phyloP scores from a whole-genome alignment of 2,797 vertebrate genomes.

The Salmo trutta region DNA sequence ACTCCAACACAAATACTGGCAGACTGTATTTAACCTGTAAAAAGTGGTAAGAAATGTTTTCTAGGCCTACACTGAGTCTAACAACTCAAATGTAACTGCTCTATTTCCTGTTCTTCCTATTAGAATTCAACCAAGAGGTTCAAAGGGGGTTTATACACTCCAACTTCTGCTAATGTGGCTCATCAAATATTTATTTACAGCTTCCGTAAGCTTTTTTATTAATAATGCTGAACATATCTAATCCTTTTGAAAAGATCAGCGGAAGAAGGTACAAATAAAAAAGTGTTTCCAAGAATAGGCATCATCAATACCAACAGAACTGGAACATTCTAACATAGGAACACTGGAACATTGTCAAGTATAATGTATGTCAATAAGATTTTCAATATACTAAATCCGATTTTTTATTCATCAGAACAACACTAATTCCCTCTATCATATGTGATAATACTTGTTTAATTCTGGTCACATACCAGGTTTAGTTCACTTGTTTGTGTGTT shows the following conservation, averaged over 20 bases:
- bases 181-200: conserved; percentile 37
- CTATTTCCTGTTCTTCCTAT: conserved; percentile 13
- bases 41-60: neutral
- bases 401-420: neutral
- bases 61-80: neutral
- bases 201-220: conserved; percentile 31
- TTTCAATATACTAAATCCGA: neutral
- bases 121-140: conserved; percentile 18
- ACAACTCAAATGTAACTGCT: neutral
- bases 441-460: neutral
- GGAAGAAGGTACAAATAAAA: neutral
- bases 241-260: neutral
- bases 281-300: neutral
- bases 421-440: neutral
- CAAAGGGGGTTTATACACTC: conserved; percentile 11
- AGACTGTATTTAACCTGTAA: neutral
- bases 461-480: neutral
- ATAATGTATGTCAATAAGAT: neutral
- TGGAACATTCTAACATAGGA: neutral
- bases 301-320: neutral
- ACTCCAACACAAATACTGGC: neutral
- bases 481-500: neutral
- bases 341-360: neutral
- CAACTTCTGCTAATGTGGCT: conserved; percentile 26
- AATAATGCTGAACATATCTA: conserved; percentile 22